phyloP scores from a whole-genome alignment of 1,140 invertebrate species.

The Amyelois transitella region DNA sequence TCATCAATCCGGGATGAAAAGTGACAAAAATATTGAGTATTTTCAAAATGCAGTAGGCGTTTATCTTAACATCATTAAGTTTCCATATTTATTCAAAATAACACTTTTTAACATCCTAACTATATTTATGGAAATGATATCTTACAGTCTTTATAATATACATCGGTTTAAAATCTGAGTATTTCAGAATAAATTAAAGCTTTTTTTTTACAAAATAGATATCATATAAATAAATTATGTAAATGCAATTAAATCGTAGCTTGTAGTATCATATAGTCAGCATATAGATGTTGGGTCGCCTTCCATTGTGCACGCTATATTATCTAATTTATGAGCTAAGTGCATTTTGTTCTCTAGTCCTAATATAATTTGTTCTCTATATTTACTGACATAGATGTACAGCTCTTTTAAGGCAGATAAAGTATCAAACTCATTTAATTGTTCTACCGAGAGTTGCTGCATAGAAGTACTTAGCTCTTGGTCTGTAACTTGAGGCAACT shows the following conservation, averaged over 20 bases:
- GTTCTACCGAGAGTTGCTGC: conserved; percentile 91
- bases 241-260: conserved; percentile 69
- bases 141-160: conserved; percentile 65
- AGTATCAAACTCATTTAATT: conserved; percentile 92
- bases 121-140: conserved; percentile 55
- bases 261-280: conserved; percentile 69
- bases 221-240: conserved; percentile 67
- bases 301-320: conserved; percentile 91
- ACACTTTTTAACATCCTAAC: conserved; percentile 31
- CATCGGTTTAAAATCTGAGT: conserved; percentile 58
- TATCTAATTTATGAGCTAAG: conserved; percentile 90
- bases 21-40: not conserved
- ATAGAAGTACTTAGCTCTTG: conserved; percentile 94
- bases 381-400: conserved; percentile 95
- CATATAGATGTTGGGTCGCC: conserved; percentile 78
- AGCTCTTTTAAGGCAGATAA: conserved; percentile 93
- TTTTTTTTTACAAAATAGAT: conserved; percentile 68
- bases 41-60: not conserved
- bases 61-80: conserved; percentile 18
- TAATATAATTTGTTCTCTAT: conserved; percentile 92
- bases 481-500: conserved; percentile 90
- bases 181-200: conserved; percentile 74
- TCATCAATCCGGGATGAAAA: conserved; percentile 3
- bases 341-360: conserved; percentile 91
- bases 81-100: conserved; percentile 29